These are phyloP conservation scores for Cyrtodaria siliqua DNA, from an alignment of 2,888 invertebrate genomes.

Conservation along the genomic window DNA sequence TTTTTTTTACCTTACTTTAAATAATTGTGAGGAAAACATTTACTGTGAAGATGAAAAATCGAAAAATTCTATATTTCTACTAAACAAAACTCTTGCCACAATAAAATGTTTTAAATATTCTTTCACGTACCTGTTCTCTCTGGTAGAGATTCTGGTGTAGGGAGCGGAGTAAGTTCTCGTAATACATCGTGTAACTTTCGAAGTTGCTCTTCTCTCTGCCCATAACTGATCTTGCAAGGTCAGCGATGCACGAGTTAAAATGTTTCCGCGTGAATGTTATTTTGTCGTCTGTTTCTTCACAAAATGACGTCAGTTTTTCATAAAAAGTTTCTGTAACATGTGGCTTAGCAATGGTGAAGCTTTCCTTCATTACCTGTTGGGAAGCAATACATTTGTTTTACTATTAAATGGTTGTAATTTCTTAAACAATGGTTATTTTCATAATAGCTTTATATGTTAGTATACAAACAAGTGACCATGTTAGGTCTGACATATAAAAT, in stretches of 20 bases:
- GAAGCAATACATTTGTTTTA: background rate
- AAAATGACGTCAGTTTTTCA: constrained; percentile 72
- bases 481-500: no score
- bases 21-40: no score
- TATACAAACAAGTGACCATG: no score
- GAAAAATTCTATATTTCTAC: no score
- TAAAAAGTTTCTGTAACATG: constrained; percentile 84
- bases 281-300: constrained; percentile 71
- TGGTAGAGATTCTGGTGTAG: constrained; percentile 84
- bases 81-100: no score
- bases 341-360: constrained; percentile 83
- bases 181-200: constrained; percentile 85
- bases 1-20: no score
- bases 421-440: no score
- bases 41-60: no score
- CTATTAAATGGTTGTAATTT: no score
- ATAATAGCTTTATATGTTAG: no score
- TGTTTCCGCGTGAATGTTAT: constrained; percentile 79
- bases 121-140: constrained; percentile 79
- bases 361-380: constrained; percentile 84
- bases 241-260: constrained; percentile 78
- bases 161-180: constrained; percentile 83
- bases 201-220: constrained; percentile 83
- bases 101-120: no score
- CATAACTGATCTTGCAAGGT: constrained; percentile 81